A percentile compares a stretch with the other conserved stretches of the same genome.
These are phyloP conservation scores for Bolinopsis microptera DNA, from an alignment of 37 sponge, comb jelly and placozoan species.

Conservation along the genomic window DNA sequence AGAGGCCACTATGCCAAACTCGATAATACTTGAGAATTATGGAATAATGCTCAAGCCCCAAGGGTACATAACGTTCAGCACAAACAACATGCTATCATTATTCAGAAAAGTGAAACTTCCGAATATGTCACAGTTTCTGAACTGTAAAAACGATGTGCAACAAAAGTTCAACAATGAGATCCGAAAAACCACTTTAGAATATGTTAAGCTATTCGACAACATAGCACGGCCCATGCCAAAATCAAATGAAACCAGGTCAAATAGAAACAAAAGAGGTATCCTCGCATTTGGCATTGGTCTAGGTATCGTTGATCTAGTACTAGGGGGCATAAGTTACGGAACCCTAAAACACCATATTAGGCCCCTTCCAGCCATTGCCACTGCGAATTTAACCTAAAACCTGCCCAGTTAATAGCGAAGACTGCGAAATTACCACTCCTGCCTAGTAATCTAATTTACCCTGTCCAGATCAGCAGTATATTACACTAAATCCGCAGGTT, in stretches of 20 bases:
- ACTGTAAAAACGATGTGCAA: neutral
- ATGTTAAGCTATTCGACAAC: neutral
- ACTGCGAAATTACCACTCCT: no score
- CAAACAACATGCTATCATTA: neutral
- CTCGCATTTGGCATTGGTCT: neutral
- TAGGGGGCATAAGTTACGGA: neutral
- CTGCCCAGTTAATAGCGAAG: no score
- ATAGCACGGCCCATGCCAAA: neutral
- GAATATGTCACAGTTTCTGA: neutral
- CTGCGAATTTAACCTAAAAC: no score
- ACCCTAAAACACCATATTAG: neutral
- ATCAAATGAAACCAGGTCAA: no score
- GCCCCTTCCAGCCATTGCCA: no score
- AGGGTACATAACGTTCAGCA: no score
- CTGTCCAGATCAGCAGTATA: no score
- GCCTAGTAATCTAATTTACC: no score
- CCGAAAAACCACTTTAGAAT: neutral
- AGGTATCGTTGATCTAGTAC: neutral
- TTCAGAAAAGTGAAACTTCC: neutral
- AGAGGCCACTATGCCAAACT: no score
- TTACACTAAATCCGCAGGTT: no score
- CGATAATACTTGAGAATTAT: no score
- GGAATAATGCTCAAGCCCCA: no score
- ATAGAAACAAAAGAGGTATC: neutral
- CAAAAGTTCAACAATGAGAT: neutral